Percentiles rank a stretch among this genome's conserved stretches.
These are phyloP conservation scores for Drosophila infuscata DNA, from an alignment of 2,888 invertebrate genomes.

Conservation along the genomic window DNA sequence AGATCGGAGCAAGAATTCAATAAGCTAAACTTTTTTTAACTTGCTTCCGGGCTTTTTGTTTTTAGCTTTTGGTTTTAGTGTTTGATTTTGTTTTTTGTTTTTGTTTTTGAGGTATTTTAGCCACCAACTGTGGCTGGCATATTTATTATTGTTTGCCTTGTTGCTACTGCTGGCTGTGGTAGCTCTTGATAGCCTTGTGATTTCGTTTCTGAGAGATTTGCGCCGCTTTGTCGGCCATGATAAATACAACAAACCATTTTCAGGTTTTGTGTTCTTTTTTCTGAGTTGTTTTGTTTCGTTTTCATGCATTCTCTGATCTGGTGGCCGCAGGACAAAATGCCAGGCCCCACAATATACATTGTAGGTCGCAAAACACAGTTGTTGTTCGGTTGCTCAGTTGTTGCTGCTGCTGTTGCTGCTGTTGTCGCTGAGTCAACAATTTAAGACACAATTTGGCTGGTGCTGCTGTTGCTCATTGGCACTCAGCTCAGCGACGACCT, in stretches of 20 bases:
- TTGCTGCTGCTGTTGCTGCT: slow-evolving; percentile 30
- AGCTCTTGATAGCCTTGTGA: slow-evolving; percentile 77
- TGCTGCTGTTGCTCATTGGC: slow-evolving; percentile 63
- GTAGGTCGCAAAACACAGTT: slow-evolving; percentile 45
- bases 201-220: slow-evolving; percentile 68
- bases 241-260: slow-evolving; percentile 75
- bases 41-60: slow-evolving; percentile 68
- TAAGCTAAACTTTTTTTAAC: slow-evolving; percentile 63
- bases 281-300: slow-evolving; percentile 16
- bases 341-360: slow-evolving; percentile 39
- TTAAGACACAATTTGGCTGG: slow-evolving; percentile 44
- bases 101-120: slow-evolving; percentile 51
- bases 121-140: slow-evolving; percentile 77
- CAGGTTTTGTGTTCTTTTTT: slow-evolving; percentile 54
- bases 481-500: slow-evolving; percentile 50
- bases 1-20: slow-evolving; percentile 73
- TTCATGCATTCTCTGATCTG: slow-evolving; percentile 60
- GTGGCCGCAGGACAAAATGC: slow-evolving; percentile 76
- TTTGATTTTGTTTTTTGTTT: slow-evolving; percentile 35
- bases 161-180: slow-evolving; percentile 27
- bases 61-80: slow-evolving; percentile 37
- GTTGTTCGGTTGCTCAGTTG: slow-evolving; percentile 16
- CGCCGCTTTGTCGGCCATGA: slow-evolving; percentile 76
- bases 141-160: slow-evolving; percentile 72
- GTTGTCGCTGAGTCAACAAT: slow-evolving; percentile 63